Base-by-base conservation (phyloP, 2,888 invertebrate species). In the Loripinus fragilis region DNA sequence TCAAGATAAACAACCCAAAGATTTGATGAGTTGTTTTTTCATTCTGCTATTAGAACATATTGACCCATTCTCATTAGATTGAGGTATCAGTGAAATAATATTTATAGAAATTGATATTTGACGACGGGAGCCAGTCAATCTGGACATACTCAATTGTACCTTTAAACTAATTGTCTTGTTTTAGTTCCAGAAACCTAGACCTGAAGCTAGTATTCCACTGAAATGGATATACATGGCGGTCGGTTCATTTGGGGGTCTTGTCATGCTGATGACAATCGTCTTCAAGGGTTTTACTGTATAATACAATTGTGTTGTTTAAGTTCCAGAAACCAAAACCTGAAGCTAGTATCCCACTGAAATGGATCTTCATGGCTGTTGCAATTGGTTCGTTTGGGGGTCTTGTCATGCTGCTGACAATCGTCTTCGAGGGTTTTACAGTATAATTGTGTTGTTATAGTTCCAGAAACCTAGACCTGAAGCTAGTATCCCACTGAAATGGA, bases 221-320 rank as follows among this genome's bases (percentile, higher is more conserved):
- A 80, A 75, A 68, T 91, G 91, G 91, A 86, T 90, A 30, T 85
- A 88, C 41, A 70, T 90, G 30, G 80, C 81, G 30, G 80, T 90
- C 2, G 83, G 81, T 10, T 64, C 80, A 20, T 72, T 81, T 28
- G 83, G 88, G 0, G 68, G 84, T 28, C n/a, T 88, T 10, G 87
- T 89, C 28, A 78, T 87, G 17, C 25, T 85, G 0, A 64, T 86
- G 35, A 79, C 89, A 17, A 70, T 83, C n/a, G n/a, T n/a, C n/a
- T n/a, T n/a, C n/a, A n/a, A n/a, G n/a, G n/a, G n/a, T n/a, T n/a
- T n/a, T n/a, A n/a, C n/a, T n/a, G n/a, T n/a, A n/a, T n/a, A n/a
- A n/a, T n/a, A n/a, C n/a, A n/a, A n/a, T n/a, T n/a, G n/a, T 38
- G 38, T 38, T 38, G 38, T 83, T 85, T 86, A 91, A n/a, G 91